A percentile compares a stretch with the other conserved stretches of the same genome.
These are phyloP conservation scores for Zaprionus gabonicus DNA, from an alignment of 1,140 invertebrate species.

Conservation along the genomic window DNA sequence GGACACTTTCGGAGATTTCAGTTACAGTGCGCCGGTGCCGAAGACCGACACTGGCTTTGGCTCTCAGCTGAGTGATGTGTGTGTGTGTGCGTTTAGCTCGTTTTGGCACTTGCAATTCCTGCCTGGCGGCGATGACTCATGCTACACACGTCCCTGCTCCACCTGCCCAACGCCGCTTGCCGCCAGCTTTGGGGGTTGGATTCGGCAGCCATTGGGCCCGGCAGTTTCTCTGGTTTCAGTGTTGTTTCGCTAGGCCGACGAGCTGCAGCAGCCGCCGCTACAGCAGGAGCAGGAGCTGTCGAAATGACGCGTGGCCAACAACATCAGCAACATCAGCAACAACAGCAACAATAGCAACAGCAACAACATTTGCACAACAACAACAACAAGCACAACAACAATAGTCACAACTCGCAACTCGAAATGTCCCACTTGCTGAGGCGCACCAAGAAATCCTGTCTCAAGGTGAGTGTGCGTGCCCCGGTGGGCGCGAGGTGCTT, in stretches of 20 bases:
- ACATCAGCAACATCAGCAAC: slow-evolving; percentile 24
- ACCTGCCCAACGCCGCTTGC: slow-evolving; percentile 41
- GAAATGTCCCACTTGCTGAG: slow-evolving; percentile 78
- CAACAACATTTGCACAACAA: slow-evolving; percentile 22
- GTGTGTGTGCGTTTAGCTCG: slow-evolving; percentile 19
- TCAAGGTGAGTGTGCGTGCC: slow-evolving; percentile 69
- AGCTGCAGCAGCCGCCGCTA: slow-evolving; percentile 54
- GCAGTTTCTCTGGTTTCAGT: slow-evolving; percentile 57
- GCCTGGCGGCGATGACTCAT: slow-evolving; percentile 61
- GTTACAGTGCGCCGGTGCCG: slow-evolving; percentile 69
- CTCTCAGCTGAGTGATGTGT: slow-evolving; percentile 55
- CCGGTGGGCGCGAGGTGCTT: neutral
- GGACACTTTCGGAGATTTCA: slow-evolving; percentile 34
- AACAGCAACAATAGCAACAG: slow-evolving; percentile 36
- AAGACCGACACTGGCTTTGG: slow-evolving; percentile 24
- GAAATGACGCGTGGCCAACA: slow-evolving; percentile 49
- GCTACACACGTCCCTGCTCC: slow-evolving; percentile 59
- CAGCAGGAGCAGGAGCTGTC: slow-evolving; percentile 13
- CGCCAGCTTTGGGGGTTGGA: slow-evolving; percentile 19
- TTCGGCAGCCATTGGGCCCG: slow-evolving; percentile 14
- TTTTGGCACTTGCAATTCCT: slow-evolving; percentile 45
- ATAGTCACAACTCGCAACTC: slow-evolving; percentile 12
- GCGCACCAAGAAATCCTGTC: slow-evolving; percentile 81
- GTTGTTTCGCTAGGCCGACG: slow-evolving; percentile 72
- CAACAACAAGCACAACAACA: slow-evolving; percentile 23